Evolutionary conservation across 2,888 invertebrate genomes (phyloP), one percentile per base, ranked within the genome.

Genomic region (Amphipoea oculea): DNA sequence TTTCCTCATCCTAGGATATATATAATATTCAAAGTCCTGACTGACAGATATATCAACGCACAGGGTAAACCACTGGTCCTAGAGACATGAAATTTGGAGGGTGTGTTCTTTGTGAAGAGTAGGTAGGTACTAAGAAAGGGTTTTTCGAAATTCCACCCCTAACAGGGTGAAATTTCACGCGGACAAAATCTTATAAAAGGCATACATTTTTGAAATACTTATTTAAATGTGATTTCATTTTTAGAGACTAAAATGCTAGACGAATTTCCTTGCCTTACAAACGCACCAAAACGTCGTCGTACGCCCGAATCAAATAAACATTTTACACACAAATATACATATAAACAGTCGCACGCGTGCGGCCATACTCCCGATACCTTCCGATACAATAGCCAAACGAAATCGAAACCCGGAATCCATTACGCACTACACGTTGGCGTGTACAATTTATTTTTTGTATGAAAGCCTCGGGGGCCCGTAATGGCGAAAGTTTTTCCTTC

Each of bases 401-500:
- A 94, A 95, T 94, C 93, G 94, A 94, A 95, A 93, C 92, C 92
- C 92, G 90, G 91, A 94, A 95, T 95, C 96, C 96, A 96, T 96
- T 96, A 96, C 94, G 93, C 91, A 92, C 93, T 92, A 92, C 92
- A 92, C 93, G 92, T 93, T 92, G 91, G 92, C 92, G 92, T 93
- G 93, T 94, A 94, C 95, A 94, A 95, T 95, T 94, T 94, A 95
- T 94, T 95, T 95, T 96, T 94, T 94, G 94, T 95, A 96, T 95
- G 95, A 95, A 96, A 95, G 92, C 94, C 94, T 91, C 93, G 86
- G 92, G 94, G 94, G 95, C 92, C 91, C 87, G 95, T 96, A 97
- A 96, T 96, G 95, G 96, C 92, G 93, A 94, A 96, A 96, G 94
- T 96, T 96, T 96, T 96, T 96, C 95, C 96, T 95, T 94, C 90